Evolutionary conservation across 2,113 vertebrate species (phyloP).

Genomic region (Hirundichthys speculiger): DNA sequence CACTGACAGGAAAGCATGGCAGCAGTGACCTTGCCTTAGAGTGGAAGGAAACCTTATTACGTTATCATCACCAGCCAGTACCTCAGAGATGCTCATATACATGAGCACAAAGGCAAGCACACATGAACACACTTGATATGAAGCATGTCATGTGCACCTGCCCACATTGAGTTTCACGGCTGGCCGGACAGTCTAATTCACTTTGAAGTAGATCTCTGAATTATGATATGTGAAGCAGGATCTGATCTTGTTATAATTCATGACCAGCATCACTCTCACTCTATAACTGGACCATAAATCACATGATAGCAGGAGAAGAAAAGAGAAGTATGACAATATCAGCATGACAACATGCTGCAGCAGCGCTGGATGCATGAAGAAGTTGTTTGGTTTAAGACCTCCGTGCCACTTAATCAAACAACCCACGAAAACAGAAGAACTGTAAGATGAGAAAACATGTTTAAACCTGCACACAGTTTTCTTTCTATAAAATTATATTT

Average conservation of each 20-base stretch:
- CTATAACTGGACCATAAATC: constrained; percentile 32
- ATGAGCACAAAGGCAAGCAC: constrained; percentile 11
- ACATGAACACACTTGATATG: constrained; percentile 30
- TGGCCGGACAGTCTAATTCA: constrained; percentile 37
- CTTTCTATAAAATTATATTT: too few species aligned
- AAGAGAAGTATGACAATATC: constrained; percentile 15
- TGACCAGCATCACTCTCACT: constrained; percentile 16
- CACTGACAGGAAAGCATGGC: background rate
- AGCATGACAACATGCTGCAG: constrained; percentile 6
- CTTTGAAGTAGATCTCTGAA: constrained; percentile 46
- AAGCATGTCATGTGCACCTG: constrained; percentile 14
- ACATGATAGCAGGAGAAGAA: constrained; percentile 21
- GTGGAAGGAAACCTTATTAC: constrained; percentile 54
- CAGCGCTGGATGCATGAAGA: constrained; percentile 11
- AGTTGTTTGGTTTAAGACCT: too few species aligned
- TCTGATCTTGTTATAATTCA: constrained; percentile 40
- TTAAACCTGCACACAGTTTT: too few species aligned
- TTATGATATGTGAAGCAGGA: constrained; percentile 44
- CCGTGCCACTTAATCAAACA: constrained; percentile 1
- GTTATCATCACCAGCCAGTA: constrained; percentile 40
- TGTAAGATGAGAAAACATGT: too few species aligned
- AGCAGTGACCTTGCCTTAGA: constrained; percentile 59
- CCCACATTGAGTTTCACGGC: constrained; percentile 26
- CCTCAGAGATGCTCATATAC: constrained; percentile 11
- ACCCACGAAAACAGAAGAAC: too few species aligned